Evolutionary conservation across 2,113 vertebrate species (phyloP), one percentile per base, ranked within the genome.

Genomic region (Perca flavescens): DNA sequence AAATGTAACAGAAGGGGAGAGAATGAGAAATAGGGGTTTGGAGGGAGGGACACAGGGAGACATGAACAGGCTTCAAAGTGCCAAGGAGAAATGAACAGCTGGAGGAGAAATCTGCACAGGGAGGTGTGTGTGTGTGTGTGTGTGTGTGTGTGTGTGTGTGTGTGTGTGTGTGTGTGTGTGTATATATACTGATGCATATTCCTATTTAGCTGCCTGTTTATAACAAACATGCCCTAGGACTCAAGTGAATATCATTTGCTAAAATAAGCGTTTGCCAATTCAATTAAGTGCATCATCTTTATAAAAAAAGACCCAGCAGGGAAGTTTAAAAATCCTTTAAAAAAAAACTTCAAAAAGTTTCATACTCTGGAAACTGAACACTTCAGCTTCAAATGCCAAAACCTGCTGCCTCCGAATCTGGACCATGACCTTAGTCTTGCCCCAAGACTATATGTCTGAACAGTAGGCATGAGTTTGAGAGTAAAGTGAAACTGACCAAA

Each of bases 21-120:
- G 68, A 69, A 82, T 83, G 85, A 72, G 88, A 83, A 69, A 69
- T 12, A 43, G 67, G 74, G 61, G 84, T 75, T 86, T 77, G 86
- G 82, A 86, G 87, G 92, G 89, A 89, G 91, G 89, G 84, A 90
- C 88, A 80, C 34, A 4, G 74, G 74, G 80, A 92, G 87, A 89
- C 81, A 85, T 46, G 68, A 91, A 83, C 84, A 86, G 78, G 93
- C 93, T 93, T 94, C 94, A 94, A 94, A 94, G 93, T 90, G 83
- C 77, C 84, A 88, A 86, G 74, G 84, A 92, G 85, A 94, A 85
- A 85, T 79, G 82, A 93, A 94, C 93, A 94, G 91, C 94, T 94
- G 94, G 90, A 93, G 85, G 92, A 90, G 88, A 86, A 90, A 87
- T 92, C 84, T 89, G 90, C 77, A 86, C 69, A 9, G 72, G 80